Percentiles rank a stretch among this genome's conserved stretches.
phyloP scores from a whole-genome alignment of 1,140 invertebrate genomes.

The Micrasema longulum region DNA sequence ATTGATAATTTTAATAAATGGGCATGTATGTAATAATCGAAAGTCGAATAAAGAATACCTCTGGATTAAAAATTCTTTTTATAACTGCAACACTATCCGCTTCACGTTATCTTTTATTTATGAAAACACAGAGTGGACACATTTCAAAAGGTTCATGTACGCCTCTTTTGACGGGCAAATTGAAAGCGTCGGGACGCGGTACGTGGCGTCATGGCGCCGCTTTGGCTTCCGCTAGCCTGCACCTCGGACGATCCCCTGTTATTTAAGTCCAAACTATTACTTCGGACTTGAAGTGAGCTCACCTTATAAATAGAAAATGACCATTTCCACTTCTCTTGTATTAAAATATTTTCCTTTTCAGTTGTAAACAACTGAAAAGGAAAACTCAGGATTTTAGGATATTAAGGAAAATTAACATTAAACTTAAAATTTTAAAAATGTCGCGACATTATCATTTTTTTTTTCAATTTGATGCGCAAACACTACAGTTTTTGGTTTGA shows the following conservation, averaged over 20 bases:
- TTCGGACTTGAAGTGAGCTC: conserved; percentile 13
- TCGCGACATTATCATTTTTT: too few species aligned
- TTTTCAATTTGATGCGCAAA: too few species aligned
- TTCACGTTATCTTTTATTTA: neutral
- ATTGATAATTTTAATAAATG: too few species aligned
- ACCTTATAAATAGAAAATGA: conserved; percentile 53
- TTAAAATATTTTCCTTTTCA: too few species aligned
- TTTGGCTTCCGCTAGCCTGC: conserved; percentile 38
- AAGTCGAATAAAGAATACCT: too few species aligned
- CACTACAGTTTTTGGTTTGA: too few species aligned
- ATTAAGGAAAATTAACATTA: too few species aligned
- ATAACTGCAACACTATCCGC: neutral
- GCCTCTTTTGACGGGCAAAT: neutral
- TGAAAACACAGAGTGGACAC: neutral
- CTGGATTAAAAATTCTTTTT: neutral
- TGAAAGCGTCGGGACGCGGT: neutral
- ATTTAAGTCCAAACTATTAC: conserved; percentile 50
- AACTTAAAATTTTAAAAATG: too few species aligned
- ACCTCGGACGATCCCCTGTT: conserved; percentile 39
- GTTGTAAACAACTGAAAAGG: too few species aligned
- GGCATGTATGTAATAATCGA: too few species aligned
- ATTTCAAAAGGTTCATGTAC: neutral
- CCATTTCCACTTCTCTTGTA: conserved; percentile 41
- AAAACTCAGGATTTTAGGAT: too few species aligned
- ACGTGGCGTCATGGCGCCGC: neutral